Evolutionary conservation across 2,113 vertebrate genomes (phyloP), one percentile per base, ranked within the genome.

Genomic region (Mugil cephalus): DNA sequence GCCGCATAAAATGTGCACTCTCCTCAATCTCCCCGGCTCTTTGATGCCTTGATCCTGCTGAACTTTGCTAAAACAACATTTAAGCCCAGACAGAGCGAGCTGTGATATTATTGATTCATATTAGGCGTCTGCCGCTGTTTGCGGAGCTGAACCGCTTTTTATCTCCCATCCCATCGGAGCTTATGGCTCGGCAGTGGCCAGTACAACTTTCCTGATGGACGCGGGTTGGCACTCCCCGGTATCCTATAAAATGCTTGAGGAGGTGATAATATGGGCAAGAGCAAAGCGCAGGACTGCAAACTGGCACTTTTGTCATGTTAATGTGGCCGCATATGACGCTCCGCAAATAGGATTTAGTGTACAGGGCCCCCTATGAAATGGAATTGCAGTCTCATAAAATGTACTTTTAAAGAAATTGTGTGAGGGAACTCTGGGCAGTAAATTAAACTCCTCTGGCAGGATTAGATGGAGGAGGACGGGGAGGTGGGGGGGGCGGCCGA

Each of bases 381-480:
- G 92, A 93, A 94, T 91, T 91, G 93, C 91, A 82, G 85, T 88
- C 91, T 94, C 92, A 91, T 93, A 92, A 94, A 93, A 94, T 89
- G 85, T 89, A 93, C 93, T 93, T 93, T 94, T 91, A 91, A 91
- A 93, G 89, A 89, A 93, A 93, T 92, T 91, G 92, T 93, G 90
- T 61, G 87, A 87, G 88, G 87, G 77, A 85, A 90, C 80, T 92
- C 92, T 89, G 80, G 91, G 87, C 88, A 91, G 93, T 93, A 91
- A 93, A 94, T 92, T 89, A 92, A 93, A 93, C 88, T 93, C 88
- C 88, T 83, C 89, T 82, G 83, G 88, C 92, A 86, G 90, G 90
- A 93, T 90, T 87, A 91, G 87, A 91, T 88, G 86, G 80, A 66
- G 58, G 63, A n/a, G 78, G 82, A 60, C 71, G 69, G 63, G n/a